These are phyloP conservation scores for Actenoides lindsayi DNA, from an alignment of 2,113 vertebrate genomes.

Conservation along the genomic window DNA sequence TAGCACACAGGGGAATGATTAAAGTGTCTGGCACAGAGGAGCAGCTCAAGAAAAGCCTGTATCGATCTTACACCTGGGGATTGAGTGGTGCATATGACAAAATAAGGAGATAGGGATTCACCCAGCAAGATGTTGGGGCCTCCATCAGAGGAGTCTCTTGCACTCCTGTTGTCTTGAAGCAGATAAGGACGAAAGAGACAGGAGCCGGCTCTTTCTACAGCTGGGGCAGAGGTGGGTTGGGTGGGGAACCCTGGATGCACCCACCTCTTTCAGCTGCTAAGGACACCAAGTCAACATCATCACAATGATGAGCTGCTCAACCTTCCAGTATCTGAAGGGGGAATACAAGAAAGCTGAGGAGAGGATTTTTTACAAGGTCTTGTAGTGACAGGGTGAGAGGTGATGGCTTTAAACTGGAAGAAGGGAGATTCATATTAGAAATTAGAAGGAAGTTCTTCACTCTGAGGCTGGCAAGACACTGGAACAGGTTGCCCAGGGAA, in stretches of 20 bases:
- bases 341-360: too few relatives aligned
- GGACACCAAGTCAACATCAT: background rate
- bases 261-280: background rate
- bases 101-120: background rate
- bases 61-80: background rate
- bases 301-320: background rate
- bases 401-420: too few relatives aligned
- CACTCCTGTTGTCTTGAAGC: fast-evolving
- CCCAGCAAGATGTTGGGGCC: fast-evolving
- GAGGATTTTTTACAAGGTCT: too few relatives aligned
- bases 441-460: too few relatives aligned
- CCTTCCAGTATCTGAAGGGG: background rate
- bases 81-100: fast-evolving
- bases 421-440: too few relatives aligned
- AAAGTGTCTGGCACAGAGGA: background rate
- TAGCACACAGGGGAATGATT: background rate
- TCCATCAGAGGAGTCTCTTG: background rate
- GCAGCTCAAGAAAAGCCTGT: background rate
- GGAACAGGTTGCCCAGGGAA: too few relatives aligned
- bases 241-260: background rate
- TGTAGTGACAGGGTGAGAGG: too few relatives aligned
- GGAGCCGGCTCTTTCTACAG: background rate
- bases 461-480: too few relatives aligned
- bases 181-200: background rate
- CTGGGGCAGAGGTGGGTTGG: too few relatives aligned